Percentiles rank a stretch among this genome's conserved stretches.
phyloP scores from a whole-genome alignment of 2,797 vertebrate species.

The Notolabrus celidotus region DNA sequence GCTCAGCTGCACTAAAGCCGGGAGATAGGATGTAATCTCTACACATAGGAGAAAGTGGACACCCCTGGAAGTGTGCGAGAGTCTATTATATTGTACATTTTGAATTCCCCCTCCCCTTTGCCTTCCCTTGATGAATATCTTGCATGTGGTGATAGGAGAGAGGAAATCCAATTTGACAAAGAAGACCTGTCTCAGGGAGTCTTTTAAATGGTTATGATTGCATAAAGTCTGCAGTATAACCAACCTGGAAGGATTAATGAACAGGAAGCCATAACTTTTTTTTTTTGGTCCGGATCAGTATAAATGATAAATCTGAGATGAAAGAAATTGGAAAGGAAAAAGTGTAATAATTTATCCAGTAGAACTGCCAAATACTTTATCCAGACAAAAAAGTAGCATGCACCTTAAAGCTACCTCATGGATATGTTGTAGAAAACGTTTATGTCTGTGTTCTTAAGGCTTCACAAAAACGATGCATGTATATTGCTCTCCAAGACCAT shows the following conservation, averaged over 20 bases:
- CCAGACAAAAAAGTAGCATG: no score
- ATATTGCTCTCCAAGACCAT: no score
- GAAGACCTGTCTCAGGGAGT: slow-evolving; percentile 46
- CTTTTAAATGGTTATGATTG: slow-evolving; percentile 53
- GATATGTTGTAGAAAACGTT: no score
- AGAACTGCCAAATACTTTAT: no score
- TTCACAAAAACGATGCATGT: no score
- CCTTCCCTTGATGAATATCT: slow-evolving; percentile 52
- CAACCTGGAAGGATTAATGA: slow-evolving; percentile 43
- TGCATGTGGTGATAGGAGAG: slow-evolving; percentile 30
- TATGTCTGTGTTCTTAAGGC: no score
- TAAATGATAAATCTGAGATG: slow-evolving; percentile 8
- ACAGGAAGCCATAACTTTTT: slow-evolving; percentile 22
- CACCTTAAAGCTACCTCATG: no score
- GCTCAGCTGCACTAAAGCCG: slow-evolving; percentile 8
- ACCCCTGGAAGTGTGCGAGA: slow-evolving; percentile 40
- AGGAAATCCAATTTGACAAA: slow-evolving; percentile 68
- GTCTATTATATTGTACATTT: slow-evolving; percentile 48
- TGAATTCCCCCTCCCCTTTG: slow-evolving; percentile 15
- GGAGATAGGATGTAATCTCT: slow-evolving; percentile 49
- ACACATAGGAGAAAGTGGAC: slow-evolving; percentile 41
- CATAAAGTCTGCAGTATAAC: slow-evolving; percentile 43
- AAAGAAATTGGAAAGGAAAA: not conserved
- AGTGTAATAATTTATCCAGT: not conserved
- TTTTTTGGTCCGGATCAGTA: not conserved